Percentiles rank a stretch among this genome's conserved stretches.
phyloP scores from a whole-genome alignment of 2,113 vertebrate genomes.

The Panthera uncia region DNA sequence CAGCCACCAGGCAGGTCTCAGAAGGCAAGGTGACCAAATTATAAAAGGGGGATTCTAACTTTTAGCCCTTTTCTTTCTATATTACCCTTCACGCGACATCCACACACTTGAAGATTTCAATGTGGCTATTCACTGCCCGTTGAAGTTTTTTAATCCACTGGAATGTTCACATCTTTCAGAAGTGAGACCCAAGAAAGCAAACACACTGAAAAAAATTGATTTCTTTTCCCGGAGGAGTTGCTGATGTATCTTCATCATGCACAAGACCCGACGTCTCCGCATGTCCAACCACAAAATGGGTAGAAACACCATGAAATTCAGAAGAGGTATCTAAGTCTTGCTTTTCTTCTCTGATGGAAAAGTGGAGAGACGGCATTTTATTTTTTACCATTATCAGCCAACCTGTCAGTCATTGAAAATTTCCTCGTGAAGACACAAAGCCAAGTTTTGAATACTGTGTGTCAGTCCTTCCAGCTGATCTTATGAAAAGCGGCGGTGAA shows the following conservation, averaged over 20 bases:
- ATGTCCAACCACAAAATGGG: background rate
- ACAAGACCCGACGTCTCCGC: background rate
- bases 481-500: background rate
- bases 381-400: slow-evolving; percentile 52
- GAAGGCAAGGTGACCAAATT: background rate
- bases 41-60: background rate
- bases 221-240: background rate
- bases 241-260: background rate
- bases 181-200: background rate
- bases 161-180: background rate
- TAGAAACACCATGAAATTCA: background rate
- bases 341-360: background rate
- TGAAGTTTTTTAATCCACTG: background rate
- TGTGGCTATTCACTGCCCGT: fast-evolving
- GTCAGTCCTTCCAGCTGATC: slow-evolving; percentile 52
- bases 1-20: background rate
- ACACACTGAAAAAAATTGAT: background rate
- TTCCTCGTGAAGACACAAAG: slow-evolving; percentile 16
- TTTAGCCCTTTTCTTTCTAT: background rate
- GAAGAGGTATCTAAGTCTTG: background rate
- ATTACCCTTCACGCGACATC: background rate
- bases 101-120: background rate
- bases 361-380: background rate
- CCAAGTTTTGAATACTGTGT: background rate
- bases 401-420: slow-evolving; percentile 44